These are phyloP conservation scores for Dendrolimus kikuchii DNA, from an alignment of 1,140 invertebrate species.

Conservation along the genomic window DNA sequence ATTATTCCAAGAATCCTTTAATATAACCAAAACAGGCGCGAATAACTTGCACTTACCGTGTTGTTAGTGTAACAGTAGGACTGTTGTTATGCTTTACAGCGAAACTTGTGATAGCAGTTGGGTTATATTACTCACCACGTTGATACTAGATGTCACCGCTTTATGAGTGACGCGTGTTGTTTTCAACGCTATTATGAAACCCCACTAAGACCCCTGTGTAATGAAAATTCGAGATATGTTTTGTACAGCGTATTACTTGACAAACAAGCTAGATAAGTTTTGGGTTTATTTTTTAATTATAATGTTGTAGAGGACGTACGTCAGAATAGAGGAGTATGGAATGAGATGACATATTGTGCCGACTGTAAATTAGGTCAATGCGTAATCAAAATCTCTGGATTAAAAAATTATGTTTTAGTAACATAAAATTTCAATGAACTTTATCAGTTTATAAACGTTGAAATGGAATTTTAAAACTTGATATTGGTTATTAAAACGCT, in stretches of 20 bases:
- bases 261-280: conserved; percentile 1
- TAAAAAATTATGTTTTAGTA: too few species aligned
- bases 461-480: too few species aligned
- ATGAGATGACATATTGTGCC: too few species aligned
- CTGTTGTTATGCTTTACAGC: conserved; percentile 25
- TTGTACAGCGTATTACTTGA: background rate
- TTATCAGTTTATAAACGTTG: too few species aligned
- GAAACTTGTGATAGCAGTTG: conserved; percentile 18
- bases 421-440: too few species aligned
- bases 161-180: conserved; percentile 7
- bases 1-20: conserved; percentile 64
- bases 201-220: background rate
- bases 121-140: conserved; percentile 14
- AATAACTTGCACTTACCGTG: conserved; percentile 31
- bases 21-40: conserved; percentile 56
- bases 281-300: conserved; percentile 1
- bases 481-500: too few species aligned
- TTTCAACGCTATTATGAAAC: conserved; percentile 2
- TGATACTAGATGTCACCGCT: conserved; percentile 4
- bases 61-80: conserved; percentile 31
- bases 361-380: too few species aligned
- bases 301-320: too few species aligned
- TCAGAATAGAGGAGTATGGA: too few species aligned
- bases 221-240: too few species aligned
- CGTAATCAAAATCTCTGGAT: too few species aligned